Evolutionary conservation across 1,140 invertebrate genomes (phyloP), one percentile per base, ranked within the genome.

Genomic region (Musca vetustissima): DNA sequence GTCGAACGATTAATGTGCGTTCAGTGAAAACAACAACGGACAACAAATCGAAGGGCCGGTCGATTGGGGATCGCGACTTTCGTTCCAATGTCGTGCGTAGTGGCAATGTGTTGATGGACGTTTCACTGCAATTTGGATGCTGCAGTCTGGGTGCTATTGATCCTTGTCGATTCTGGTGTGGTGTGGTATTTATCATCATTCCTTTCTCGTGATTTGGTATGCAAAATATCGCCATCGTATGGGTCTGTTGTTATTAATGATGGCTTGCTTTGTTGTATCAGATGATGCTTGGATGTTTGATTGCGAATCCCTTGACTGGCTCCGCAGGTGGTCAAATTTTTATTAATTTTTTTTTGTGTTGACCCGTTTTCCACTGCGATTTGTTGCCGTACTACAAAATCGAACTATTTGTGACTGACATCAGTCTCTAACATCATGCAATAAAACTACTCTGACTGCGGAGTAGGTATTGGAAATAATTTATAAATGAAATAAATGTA

Each of bases 91-190:
- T n/a, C 6, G 55, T 59, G 13, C 28, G 14, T 59, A 61, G 57
- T 61, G 57, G 57, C 36, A 61, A 61, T 19, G 57, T 61, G 57
- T 61, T 61, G 57, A 61, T 61, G 57, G 57, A 61, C 57, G 32
- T 61, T 61, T 19, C 57, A 43, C 19, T 43, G 36, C 36, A 11
- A 43, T 61, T 32, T 19, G 17, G 32, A 36, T 36, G 36, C 28
- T 43, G 32, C 19, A 61, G n/a, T 19, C 28, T 13, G 55, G 28
- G 3, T 32, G 15, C 32, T 59, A 59, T 59, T 59, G 55, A 59
- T 59, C 24, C 25, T 59, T 32, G 32, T 61, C 28, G 32, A 24
- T 22, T 22, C 49, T 52, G 21, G 21, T 19, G 21, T 15, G 48
- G 13, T 49, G 17, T 19, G 14, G 21, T 52, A 52, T 52, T 52